Evolutionary conservation across 2,113 vertebrate genomes (phyloP).

Genomic region (Hyperopisus bebe): DNA sequence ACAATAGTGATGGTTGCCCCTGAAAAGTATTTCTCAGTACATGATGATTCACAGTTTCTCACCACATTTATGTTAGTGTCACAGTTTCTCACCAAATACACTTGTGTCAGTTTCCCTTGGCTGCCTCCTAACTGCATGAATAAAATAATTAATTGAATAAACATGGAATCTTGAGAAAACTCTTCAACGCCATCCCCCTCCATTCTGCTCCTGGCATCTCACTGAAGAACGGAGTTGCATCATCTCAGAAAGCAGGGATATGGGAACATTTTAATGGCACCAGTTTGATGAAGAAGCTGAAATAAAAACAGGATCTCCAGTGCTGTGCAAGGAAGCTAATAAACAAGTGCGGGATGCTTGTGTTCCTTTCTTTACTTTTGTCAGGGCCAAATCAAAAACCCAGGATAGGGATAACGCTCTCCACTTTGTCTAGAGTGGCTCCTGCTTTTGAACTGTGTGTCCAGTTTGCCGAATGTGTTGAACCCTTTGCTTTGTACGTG

Average conservation of each 20-base stretch:
- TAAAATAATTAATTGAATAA: neutral
- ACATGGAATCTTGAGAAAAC: neutral
- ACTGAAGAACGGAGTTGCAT: neutral
- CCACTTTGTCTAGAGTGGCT: neutral
- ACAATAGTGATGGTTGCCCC: neutral
- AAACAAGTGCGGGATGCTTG: neutral
- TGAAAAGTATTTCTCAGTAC: neutral
- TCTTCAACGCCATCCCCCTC: neutral
- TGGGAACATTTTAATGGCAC: neutral
- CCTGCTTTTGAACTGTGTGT: neutral
- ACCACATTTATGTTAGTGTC: neutral
- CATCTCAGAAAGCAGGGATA: neutral
- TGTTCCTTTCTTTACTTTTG: neutral
- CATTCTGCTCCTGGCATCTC: neutral
- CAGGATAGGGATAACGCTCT: neutral
- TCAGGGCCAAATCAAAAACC: neutral
- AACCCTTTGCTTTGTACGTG: neutral
- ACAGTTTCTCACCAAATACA: neutral
- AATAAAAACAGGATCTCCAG: neutral
- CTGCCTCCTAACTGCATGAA: neutral
- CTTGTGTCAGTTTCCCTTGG: neutral
- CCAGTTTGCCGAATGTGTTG: neutral
- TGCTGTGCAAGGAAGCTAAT: neutral
- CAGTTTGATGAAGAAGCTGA: neutral
- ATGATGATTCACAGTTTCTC: neutral